Base-by-base conservation (phyloP, 1,140 invertebrate species). In the Platorchestia sp. region DNA sequence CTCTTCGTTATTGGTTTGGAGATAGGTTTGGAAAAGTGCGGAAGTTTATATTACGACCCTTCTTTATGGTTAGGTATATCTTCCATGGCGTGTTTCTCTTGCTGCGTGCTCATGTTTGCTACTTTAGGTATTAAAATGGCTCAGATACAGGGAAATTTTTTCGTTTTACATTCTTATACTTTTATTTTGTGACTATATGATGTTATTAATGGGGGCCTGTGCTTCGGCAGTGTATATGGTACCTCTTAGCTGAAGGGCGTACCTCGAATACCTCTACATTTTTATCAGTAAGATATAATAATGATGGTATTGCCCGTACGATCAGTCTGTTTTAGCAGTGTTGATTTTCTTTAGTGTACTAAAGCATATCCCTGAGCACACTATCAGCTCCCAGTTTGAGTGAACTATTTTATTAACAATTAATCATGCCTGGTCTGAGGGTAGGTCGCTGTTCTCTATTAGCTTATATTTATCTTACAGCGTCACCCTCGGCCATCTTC, bases 401-500 rank as follows among this genome's bases (percentile, higher is more conserved):
- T 10, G 27, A 75, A 22, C 14, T 75, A 22, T 75, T 75, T 75
- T 27, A 51, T 19, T 36, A 75, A 75, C 14, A 10, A 14, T 75
- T 75, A 3, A 22, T 10, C 27, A 75, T 75, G n/a, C n/a, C 59
- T 14, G 59, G 27, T 27, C 59, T 75, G 59, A 10, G 7, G 27
- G n/a, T n/a, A n/a, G n/a, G n/a, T n/a, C n/a, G n/a, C n/a, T n/a
- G n/a, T n/a, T n/a, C n/a, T n/a, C n/a, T n/a, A n/a, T n/a, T n/a
- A n/a, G n/a, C n/a, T n/a, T n/a, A n/a, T n/a, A n/a, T n/a, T n/a
- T n/a, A n/a, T n/a, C n/a, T n/a, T n/a, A n/a, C n/a, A n/a, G n/a
- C n/a, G n/a, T n/a, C n/a, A n/a, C 99, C 99, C 0, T 97, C 98
- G 36, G 98, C 98, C 95, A 97, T 99, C 44, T 99, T 99, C 97